Evolutionary conservation across 2,797 vertebrate genomes (phyloP).

Genomic region (Apogon talboti): DNA sequence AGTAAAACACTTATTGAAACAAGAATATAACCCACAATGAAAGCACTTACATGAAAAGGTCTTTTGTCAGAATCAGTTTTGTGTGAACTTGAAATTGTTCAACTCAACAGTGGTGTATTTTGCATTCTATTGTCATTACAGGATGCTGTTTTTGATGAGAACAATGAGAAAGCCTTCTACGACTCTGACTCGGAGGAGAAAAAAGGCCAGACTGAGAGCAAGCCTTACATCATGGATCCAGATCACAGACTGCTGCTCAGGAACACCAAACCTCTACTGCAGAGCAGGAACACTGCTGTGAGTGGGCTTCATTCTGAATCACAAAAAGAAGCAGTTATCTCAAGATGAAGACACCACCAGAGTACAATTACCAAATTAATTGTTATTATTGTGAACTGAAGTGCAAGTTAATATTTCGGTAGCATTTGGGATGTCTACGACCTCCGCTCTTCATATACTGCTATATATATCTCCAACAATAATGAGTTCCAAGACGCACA

Average conservation of each 20-base stretch:
- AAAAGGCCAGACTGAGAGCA: conserved; percentile 74
- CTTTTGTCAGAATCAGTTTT: no score
- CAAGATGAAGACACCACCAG: neutral
- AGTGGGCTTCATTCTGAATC: conserved; percentile 52
- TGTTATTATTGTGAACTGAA: neutral
- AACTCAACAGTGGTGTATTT: neutral
- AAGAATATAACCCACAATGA: no score
- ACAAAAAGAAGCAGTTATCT: neutral
- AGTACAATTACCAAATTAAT: neutral
- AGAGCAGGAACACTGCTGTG: conserved; percentile 98
- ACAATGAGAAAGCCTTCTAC: conserved; percentile 89
- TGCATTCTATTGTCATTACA: conserved; percentile 61
- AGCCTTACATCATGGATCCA: conserved; percentile 91
- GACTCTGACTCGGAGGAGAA: conserved; percentile 90
- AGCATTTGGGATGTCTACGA: no score
- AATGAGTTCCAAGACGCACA: conserved; percentile 6
- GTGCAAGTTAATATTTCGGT: neutral
- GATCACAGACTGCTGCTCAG: conserved; percentile 94
- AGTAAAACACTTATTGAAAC: no score
- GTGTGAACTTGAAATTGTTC: neutral
- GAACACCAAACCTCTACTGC: conserved; percentile 95
- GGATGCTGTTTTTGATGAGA: conserved; percentile 86
- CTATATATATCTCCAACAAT: conserved; percentile 6
- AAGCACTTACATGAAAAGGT: no score
- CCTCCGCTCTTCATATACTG: neutral